Percentiles rank a stretch among this genome's conserved stretches.
phyloP scores from a whole-genome alignment of 2,888 invertebrate genomes.

The Plusia festucae region DNA sequence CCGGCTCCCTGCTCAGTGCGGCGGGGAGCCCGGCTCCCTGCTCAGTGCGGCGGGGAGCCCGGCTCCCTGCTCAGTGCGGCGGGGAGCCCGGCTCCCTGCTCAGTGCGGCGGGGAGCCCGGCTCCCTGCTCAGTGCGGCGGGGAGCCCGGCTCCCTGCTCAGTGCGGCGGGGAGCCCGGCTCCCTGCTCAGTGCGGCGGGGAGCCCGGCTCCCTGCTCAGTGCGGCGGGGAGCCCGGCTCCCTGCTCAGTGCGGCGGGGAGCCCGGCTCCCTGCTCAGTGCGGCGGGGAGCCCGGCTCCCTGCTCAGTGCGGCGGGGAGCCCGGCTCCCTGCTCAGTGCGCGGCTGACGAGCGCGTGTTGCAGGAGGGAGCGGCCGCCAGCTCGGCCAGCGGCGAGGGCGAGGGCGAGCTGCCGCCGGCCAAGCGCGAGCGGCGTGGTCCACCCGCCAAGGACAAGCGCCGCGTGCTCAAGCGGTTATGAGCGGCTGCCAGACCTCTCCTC shows the following conservation, averaged over 20 bases:
- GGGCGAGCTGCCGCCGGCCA: conserved; percentile 92
- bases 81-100: conserved; percentile 75
- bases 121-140: conserved; percentile 81
- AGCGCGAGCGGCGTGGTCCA: conserved; percentile 91
- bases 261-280: conserved; percentile 37
- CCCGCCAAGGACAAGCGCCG: conserved; percentile 27
- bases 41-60: too few species aligned
- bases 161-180: too few species aligned
- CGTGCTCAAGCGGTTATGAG: conserved; percentile 32
- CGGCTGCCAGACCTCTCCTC: neutral
- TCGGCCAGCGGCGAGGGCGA: conserved; percentile 66
- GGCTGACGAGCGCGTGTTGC: conserved; percentile 9
- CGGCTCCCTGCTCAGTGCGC: conserved; percentile 69
- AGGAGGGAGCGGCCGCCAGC: conserved; percentile 76
- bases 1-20: conserved; percentile 68
- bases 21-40: conserved; percentile 81
- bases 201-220: conserved; percentile 28
- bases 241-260: conserved; percentile 86
- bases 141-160: conserved; percentile 68
- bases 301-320: conserved; percentile 85
- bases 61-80: conserved; percentile 78
- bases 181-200: conserved; percentile 87
- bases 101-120: too few species aligned
- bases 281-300: too few species aligned
- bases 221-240: too few species aligned